A percentile compares a stretch with the other conserved stretches of the same genome.
Evolutionary conservation across 2,797 vertebrate species (phyloP).

Genomic region (Graptemys geographica): DNA sequence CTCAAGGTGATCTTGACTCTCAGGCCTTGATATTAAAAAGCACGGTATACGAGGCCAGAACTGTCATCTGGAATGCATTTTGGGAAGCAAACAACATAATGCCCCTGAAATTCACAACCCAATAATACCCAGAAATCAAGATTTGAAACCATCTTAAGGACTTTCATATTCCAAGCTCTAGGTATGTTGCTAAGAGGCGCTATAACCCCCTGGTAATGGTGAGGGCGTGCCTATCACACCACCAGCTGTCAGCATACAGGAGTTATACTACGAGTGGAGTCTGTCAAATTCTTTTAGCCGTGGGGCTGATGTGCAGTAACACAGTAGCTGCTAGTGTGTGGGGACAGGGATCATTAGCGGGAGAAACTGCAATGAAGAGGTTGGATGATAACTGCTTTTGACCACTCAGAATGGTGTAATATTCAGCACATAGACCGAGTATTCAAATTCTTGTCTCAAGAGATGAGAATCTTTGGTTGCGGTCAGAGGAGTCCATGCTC

Average conservation of each 20-base stretch:
- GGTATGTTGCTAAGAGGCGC: neutral
- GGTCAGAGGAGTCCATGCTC: neutral
- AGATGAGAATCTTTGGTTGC: neutral
- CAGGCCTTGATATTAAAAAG: neutral
- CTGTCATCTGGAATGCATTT: neutral
- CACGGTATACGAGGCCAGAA: neutral
- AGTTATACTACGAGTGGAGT: neutral
- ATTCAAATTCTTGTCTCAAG: neutral
- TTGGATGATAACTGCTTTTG: neutral
- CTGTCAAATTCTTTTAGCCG: neutral
- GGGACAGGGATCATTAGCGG: rapidly evolving
- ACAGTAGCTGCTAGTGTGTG: neutral
- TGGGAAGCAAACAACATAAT: neutral
- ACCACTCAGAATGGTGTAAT: neutral
- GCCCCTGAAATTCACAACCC: neutral
- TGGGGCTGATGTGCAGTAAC: neutral
- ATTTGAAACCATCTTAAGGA: neutral
- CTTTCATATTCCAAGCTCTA: neutral
- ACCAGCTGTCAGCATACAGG: neutral
- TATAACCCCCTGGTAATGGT: neutral
- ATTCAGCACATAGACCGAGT: neutral
- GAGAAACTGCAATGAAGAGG: neutral
- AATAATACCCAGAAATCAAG: neutral
- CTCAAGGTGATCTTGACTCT: neutral
- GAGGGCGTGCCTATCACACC: neutral